Conservation (phyloP, 2,113 vertebrate species). For the Ictalurus punctatus region DNA sequence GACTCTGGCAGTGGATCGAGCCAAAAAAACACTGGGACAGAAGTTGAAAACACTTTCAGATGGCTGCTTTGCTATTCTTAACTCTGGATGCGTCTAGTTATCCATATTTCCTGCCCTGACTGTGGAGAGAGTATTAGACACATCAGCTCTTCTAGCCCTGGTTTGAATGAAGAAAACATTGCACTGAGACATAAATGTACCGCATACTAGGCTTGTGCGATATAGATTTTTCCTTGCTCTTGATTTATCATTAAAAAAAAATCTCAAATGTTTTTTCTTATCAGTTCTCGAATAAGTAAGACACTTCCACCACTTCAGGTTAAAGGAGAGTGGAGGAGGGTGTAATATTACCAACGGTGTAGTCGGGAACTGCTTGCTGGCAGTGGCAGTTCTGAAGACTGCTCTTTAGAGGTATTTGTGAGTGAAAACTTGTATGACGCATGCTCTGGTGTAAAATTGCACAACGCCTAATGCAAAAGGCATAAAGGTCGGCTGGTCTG, state of each 20-base stretch:
- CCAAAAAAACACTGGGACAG: conserved; percentile 42
- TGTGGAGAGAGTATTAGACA: background rate
- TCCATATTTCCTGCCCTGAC: background rate
- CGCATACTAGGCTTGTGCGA: background rate
- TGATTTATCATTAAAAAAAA: background rate
- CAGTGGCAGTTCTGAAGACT: background rate
- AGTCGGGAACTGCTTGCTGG: background rate
- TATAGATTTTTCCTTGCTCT: background rate
- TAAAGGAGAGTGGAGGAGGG: background rate
- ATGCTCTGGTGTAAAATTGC: background rate
- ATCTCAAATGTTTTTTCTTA: background rate
- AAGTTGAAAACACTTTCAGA: conserved; percentile 34
- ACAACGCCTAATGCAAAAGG: background rate
- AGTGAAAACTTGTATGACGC: background rate
- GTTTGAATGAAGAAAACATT: background rate
- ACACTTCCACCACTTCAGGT: background rate
- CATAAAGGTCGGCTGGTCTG: background rate
- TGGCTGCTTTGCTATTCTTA: conserved; percentile 32
- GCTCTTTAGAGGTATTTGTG: background rate
- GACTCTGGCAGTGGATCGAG: conserved; percentile 32
- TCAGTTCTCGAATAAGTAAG: no score
- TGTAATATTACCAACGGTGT: background rate
- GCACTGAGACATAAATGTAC: background rate
- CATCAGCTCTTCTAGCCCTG: background rate
- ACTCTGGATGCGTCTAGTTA: conserved; percentile 30